Percentiles rank a stretch among this genome's conserved stretches.
These are phyloP conservation scores for Eubasilissa regina DNA, from an alignment of 1,140 invertebrate genomes.

Conservation along the genomic window DNA sequence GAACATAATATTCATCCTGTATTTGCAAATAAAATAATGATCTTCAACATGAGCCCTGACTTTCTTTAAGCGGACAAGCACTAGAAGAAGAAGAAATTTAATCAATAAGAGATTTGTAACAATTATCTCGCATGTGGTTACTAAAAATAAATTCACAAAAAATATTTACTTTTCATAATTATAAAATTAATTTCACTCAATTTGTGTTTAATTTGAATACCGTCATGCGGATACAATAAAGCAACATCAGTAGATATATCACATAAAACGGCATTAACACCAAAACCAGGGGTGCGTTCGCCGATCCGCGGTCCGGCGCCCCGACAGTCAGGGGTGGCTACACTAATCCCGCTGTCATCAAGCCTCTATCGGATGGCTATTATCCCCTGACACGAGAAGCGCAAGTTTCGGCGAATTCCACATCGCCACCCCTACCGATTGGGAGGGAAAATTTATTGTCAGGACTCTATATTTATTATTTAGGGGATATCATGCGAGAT, in stretches of 20 bases:
- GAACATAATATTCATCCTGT: too few relatives aligned
- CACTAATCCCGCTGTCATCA: constrained; percentile 60
- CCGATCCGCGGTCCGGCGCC: constrained; percentile 17
- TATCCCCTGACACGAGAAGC: constrained; percentile 26
- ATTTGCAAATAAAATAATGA: too few relatives aligned
- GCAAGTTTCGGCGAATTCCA: constrained; percentile 46
- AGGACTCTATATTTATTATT: constrained; percentile 39
- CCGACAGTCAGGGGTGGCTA: constrained; percentile 53
- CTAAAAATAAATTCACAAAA: too few relatives aligned
- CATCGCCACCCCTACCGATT: not conserved
- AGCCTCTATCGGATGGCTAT: constrained; percentile 58
- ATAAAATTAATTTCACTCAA: too few relatives aligned
- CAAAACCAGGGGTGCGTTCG: not conserved
- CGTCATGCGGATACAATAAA: too few relatives aligned
- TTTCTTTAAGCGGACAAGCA: too few relatives aligned
- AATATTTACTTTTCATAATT: too few relatives aligned
- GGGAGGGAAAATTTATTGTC: constrained; percentile 39
- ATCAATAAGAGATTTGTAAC: too few relatives aligned
- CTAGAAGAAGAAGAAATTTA: too few relatives aligned
- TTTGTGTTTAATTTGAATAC: too few relatives aligned
- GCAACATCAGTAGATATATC: not conserved
- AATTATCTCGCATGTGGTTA: too few relatives aligned
- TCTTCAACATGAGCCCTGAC: too few relatives aligned
- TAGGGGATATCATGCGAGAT: constrained; percentile 37
- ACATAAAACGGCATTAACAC: not conserved